phyloP scores from a whole-genome alignment of 2,888 invertebrate species.

The Apodemia mormo region DNA sequence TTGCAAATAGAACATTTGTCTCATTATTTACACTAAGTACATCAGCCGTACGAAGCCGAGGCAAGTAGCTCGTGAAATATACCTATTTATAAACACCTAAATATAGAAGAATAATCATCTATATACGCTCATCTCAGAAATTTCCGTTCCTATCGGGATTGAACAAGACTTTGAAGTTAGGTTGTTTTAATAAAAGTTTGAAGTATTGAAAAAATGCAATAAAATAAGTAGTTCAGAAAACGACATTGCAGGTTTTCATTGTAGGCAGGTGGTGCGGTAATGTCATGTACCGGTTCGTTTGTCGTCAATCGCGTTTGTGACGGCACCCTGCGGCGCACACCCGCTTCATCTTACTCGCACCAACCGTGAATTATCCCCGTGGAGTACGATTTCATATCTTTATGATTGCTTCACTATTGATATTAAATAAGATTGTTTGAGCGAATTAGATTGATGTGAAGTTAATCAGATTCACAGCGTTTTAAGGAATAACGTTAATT shows the following conservation, averaged over 20 bases:
- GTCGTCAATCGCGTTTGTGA: conserved; percentile 70
- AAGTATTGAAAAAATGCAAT: not conserved
- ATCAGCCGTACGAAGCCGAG: no score
- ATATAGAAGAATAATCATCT: no score
- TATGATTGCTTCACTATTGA: not conserved
- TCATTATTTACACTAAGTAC: no score
- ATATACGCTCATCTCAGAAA: no score
- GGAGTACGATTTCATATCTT: conserved; percentile 23
- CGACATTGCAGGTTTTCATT: conserved; percentile 31
- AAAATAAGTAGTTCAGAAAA: conserved; percentile 1
- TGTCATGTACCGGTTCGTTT: conserved; percentile 71
- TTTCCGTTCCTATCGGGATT: no score
- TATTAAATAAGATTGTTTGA: conserved; percentile 2
- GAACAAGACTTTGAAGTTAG: no score
- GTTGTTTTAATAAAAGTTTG: no score
- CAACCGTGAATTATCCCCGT: conserved; percentile 13
- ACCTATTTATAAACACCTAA: no score
- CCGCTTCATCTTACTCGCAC: conserved; percentile 39
- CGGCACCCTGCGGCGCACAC: conserved; percentile 55
- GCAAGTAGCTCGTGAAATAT: no score
- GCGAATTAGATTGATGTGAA: not conserved
- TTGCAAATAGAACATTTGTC: no score
- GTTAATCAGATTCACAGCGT: not conserved
- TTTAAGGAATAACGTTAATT: not conserved
- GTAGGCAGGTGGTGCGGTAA: conserved; percentile 63